phyloP scores from a whole-genome alignment of 1,140 invertebrate genomes.

The Propsilocerus akamusi region DNA sequence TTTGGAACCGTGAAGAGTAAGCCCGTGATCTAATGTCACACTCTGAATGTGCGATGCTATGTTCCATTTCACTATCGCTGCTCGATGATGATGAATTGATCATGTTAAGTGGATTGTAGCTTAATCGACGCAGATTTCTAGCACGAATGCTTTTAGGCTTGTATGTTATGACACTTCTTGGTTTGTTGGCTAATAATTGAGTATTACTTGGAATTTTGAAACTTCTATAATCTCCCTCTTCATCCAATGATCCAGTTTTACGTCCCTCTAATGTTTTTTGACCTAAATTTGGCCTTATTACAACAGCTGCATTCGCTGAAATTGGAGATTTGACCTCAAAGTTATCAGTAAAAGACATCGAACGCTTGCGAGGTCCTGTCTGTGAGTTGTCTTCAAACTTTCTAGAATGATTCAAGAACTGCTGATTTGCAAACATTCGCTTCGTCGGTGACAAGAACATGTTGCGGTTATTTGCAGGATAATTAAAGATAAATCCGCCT shows the following conservation, averaged over 20 bases:
- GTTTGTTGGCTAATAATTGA: neutral
- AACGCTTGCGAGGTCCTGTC: slow-evolving; percentile 14
- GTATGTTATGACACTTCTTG: slow-evolving; percentile 9
- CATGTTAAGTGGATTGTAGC: slow-evolving; percentile 30
- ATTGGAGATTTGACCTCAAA: slow-evolving; percentile 21
- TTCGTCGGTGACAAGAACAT: neutral
- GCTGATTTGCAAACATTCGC: neutral
- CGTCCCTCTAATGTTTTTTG: neutral
- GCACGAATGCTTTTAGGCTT: slow-evolving; percentile 26
- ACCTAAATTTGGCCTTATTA: too few relatives aligned
- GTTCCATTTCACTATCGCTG: slow-evolving; percentile 17
- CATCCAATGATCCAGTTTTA: neutral
- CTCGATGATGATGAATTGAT: slow-evolving; percentile 23
- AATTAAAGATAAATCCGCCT: neutral
- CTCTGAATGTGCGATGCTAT: slow-evolving; percentile 23
- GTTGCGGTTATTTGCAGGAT: neutral
- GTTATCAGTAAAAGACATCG: slow-evolving; percentile 23
- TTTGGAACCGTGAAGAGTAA: slow-evolving; percentile 10
- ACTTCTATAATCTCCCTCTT: neutral
- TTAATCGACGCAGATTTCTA: slow-evolving; percentile 28
- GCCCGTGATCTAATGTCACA: slow-evolving; percentile 23
- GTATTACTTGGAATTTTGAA: neutral
- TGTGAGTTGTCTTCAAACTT: neutral
- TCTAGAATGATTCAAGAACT: neutral
- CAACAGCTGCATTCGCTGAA: too few relatives aligned